Percentiles rank a stretch among this genome's conserved stretches.
These are phyloP conservation scores for Psilopogon haemacephalus DNA, from an alignment of 2,113 vertebrate species.

Conservation along the genomic window DNA sequence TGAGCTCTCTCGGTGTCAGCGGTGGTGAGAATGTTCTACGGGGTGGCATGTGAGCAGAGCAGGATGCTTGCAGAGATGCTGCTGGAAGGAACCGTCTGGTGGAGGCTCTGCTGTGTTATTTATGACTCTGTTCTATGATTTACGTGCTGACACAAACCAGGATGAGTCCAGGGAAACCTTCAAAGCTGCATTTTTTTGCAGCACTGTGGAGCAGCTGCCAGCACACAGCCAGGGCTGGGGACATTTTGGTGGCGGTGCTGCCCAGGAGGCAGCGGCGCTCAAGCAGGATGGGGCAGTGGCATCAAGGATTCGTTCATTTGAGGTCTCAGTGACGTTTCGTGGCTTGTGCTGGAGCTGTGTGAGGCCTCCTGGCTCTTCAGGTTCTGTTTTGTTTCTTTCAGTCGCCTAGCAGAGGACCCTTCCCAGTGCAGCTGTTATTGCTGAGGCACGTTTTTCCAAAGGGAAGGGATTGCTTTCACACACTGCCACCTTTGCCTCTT, in stretches of 20 bases:
- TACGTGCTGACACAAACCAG: accelerated
- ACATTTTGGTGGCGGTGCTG: background rate
- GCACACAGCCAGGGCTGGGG: background rate
- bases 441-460: background rate
- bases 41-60: accelerated
- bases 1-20: background rate
- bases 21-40: accelerated
- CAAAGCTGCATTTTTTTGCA: background rate
- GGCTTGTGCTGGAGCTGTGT: background rate
- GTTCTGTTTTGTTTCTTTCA: background rate
- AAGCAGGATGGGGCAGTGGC: background rate
- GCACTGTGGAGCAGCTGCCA: background rate
- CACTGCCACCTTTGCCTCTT: background rate
- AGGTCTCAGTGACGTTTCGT: background rate
- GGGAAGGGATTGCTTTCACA: background rate
- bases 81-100: background rate
- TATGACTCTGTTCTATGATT: background rate
- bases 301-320: background rate
- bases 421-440: background rate
- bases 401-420: background rate
- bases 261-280: background rate
- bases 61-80: background rate
- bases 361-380: background rate
- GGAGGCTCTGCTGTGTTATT: background rate
- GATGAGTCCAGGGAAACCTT: accelerated